Conservation (phyloP, 2,888 invertebrate genomes). For the Sinopyrophorus schimmeli region DNA sequence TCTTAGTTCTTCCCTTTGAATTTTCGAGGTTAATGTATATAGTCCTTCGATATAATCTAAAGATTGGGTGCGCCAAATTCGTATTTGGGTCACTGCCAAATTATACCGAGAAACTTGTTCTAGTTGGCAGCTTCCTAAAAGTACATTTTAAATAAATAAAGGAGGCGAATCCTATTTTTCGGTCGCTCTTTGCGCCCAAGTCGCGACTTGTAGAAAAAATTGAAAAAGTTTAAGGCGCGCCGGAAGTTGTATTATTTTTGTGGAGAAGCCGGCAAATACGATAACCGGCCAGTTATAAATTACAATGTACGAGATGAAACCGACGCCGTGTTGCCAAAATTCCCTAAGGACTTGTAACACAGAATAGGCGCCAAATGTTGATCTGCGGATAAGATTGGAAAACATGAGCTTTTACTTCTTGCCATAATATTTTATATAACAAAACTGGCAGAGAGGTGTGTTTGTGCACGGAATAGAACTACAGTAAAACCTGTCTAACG, state of each 20-base stretch:
- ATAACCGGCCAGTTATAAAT: slow-evolving; percentile 21
- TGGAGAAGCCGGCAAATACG: too few relatives aligned
- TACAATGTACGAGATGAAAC: slow-evolving; percentile 21
- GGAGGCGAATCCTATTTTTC: too few relatives aligned
- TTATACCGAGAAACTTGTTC: slow-evolving; percentile 19
- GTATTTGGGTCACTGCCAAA: slow-evolving; percentile 26
- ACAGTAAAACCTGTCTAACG: too few relatives aligned
- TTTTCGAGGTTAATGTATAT: slow-evolving; percentile 26
- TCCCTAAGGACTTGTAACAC: slow-evolving; percentile 18
- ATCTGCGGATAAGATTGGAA: slow-evolving; percentile 27
- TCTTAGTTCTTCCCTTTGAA: slow-evolving; percentile 19
- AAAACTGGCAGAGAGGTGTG: too few relatives aligned
- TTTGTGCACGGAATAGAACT: too few relatives aligned
- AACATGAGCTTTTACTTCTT: slow-evolving; percentile 17
- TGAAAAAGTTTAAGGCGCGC: too few relatives aligned
- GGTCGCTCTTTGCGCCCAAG: too few relatives aligned
- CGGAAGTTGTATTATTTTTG: slow-evolving; percentile 12
- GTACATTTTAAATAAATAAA: not conserved
- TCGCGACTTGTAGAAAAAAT: too few relatives aligned
- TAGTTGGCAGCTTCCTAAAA: slow-evolving; percentile 19
- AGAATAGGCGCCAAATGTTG: slow-evolving; percentile 28
- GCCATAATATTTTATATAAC: slow-evolving; percentile 17
- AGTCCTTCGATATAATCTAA: slow-evolving; percentile 19
- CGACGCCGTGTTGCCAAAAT: slow-evolving; percentile 18
- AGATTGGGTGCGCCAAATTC: slow-evolving; percentile 16